Conservation (phyloP, 2,113 vertebrate species). For the Tyto alba region DNA sequence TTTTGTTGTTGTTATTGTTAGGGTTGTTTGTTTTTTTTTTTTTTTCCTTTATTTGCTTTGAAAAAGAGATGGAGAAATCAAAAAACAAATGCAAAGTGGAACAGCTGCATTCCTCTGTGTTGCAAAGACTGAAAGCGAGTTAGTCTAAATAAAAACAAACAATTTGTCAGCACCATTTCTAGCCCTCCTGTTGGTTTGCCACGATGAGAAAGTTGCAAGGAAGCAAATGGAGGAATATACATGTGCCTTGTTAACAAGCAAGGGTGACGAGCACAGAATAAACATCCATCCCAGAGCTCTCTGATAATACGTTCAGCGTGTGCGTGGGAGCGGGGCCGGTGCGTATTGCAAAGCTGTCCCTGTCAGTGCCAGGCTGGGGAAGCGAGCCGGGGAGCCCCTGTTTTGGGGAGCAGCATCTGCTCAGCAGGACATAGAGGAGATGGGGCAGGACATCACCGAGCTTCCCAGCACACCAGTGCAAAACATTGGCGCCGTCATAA, state of each 20-base stretch:
- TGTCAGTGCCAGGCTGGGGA: accelerated
- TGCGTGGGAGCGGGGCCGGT: neutral
- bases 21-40: neutral
- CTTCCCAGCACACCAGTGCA: neutral
- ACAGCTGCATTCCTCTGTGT: neutral
- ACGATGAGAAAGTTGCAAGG: neutral
- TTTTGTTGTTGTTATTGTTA: conserved; percentile 11
- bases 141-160: conserved; percentile 45
- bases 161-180: conserved; percentile 11
- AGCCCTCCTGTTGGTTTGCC: neutral
- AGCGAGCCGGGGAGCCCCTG: neutral
- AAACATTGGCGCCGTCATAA: neutral
- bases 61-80: conserved; percentile 36
- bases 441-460: neutral
- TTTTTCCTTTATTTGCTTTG: conserved; percentile 9
- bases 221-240: neutral
- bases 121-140: neutral
- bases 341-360: accelerated
- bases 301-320: accelerated
- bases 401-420: neutral
- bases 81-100: conserved; percentile 10
- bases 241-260: neutral
- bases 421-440: neutral
- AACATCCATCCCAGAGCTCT: neutral
- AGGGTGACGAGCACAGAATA: neutral